These are phyloP conservation scores for Diorhabda elongata DNA, from an alignment of 1,140 invertebrate species.

Conservation along the genomic window DNA sequence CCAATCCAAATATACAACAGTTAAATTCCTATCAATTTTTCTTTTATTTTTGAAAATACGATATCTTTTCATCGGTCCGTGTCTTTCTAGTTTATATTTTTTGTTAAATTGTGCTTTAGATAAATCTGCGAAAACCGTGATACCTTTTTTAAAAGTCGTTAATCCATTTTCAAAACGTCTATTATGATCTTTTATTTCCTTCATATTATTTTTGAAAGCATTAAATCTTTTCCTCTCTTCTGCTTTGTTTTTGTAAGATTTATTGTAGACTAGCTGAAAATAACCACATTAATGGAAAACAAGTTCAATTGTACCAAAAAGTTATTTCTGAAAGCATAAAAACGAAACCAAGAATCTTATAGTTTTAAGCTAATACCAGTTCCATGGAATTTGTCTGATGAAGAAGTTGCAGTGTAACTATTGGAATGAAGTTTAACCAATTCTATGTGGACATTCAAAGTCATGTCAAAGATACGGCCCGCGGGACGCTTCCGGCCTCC, in stretches of 20 bases:
- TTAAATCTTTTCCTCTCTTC: slow-evolving; percentile 1
- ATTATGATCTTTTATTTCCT: slow-evolving; percentile 82
- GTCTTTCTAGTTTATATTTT: slow-evolving; percentile 1
- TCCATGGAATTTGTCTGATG: too few species aligned
- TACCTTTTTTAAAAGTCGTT: slow-evolving; percentile 59
- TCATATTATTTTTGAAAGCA: slow-evolving; percentile 79
- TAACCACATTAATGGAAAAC: too few species aligned
- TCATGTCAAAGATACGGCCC: too few species aligned
- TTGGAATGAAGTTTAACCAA: too few species aligned
- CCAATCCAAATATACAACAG: slow-evolving; percentile 25
- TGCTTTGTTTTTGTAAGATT: neutral
- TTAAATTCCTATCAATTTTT: neutral
- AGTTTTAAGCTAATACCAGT: too few species aligned
- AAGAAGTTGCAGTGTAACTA: too few species aligned
- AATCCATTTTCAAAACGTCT: slow-evolving; percentile 60
- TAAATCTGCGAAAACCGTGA: slow-evolving; percentile 84
- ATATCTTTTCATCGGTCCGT: neutral
- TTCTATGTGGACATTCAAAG: too few species aligned
- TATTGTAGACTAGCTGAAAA: neutral
- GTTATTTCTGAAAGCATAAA: too few species aligned
- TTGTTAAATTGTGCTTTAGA: slow-evolving; percentile 70
- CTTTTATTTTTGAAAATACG: neutral
- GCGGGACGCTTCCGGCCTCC: too few species aligned
- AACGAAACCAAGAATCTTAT: too few species aligned
- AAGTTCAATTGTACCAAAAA: too few species aligned